These are phyloP conservation scores for Drosophila anomalata DNA, from an alignment of 2,888 invertebrate species.

Conservation along the genomic window DNA sequence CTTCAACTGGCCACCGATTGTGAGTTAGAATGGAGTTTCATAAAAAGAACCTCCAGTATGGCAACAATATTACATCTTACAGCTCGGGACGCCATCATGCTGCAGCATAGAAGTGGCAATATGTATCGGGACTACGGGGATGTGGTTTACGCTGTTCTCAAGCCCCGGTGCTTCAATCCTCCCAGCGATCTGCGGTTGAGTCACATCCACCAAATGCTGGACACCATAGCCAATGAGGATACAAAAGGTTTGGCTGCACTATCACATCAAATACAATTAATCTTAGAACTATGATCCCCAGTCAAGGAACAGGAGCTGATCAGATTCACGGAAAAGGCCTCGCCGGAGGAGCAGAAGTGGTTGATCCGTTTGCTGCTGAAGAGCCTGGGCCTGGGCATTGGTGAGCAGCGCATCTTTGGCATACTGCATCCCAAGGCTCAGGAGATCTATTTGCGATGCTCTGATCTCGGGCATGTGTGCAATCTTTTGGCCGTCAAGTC, in stretches of 20 bases:
- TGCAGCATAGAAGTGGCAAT: slow-evolving; percentile 67
- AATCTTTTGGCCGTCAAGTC: slow-evolving; percentile 65
- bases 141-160: slow-evolving; percentile 89
- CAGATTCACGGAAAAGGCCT: slow-evolving; percentile 87
- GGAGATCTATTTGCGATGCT: slow-evolving; percentile 89
- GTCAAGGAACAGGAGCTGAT: slow-evolving; percentile 87
- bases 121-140: slow-evolving; percentile 90
- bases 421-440: slow-evolving; percentile 92
- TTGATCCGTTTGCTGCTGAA: slow-evolving; percentile 94
- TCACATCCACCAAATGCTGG: slow-evolving; percentile 90
- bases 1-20: slow-evolving; percentile 89
- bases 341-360: slow-evolving; percentile 94
- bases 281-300: slow-evolving; percentile 25
- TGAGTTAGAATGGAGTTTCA: slow-evolving; percentile 57
- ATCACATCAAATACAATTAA: background rate
- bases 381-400: slow-evolving; percentile 91
- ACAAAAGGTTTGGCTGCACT: slow-evolving; percentile 82
- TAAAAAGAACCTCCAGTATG: too few relatives aligned
- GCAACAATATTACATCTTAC: background rate
- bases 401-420: slow-evolving; percentile 88
- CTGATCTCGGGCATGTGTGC: slow-evolving; percentile 88
- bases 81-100: slow-evolving; percentile 84
- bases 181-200: slow-evolving; percentile 86
- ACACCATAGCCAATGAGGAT: slow-evolving; percentile 89
- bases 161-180: slow-evolving; percentile 84